Percentiles rank a stretch among this genome's conserved stretches.
Conservation (phyloP, 2,113 vertebrate species). For the Alosa alosa region DNA sequence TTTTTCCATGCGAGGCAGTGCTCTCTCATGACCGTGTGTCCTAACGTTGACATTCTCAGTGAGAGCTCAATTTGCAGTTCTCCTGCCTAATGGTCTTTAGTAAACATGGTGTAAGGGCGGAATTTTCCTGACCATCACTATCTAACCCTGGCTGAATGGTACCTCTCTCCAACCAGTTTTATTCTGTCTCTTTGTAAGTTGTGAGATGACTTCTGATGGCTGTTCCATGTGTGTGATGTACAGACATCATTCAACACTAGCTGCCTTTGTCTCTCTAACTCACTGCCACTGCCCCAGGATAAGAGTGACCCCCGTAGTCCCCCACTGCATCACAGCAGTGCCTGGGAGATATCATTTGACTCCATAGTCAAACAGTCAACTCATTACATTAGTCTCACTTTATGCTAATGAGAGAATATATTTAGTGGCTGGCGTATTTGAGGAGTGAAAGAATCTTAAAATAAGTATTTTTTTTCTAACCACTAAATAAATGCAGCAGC, state of each 20-base stretch:
- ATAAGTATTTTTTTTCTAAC: conserved; percentile 38
- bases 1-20: background rate
- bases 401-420: conserved; percentile 54
- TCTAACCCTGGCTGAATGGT: background rate
- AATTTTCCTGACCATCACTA: background rate
- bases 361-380: background rate
- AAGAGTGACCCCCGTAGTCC: background rate
- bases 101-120: background rate
- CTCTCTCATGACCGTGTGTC: background rate
- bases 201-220: background rate
- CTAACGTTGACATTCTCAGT: background rate
- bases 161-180: background rate
- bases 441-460: conserved; percentile 44
- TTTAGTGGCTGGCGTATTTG: conserved; percentile 32
- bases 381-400: conserved; percentile 54
- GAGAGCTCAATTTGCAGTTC: background rate
- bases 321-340: background rate
- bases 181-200: background rate
- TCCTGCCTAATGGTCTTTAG: background rate
- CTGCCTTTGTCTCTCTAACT: conserved; percentile 35
- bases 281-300: background rate
- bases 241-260: background rate
- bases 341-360: background rate
- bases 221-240: background rate
- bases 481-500: conserved; percentile 49